phyloP scores from a whole-genome alignment of 2,888 invertebrate genomes.

The Nemoura dubitans region DNA sequence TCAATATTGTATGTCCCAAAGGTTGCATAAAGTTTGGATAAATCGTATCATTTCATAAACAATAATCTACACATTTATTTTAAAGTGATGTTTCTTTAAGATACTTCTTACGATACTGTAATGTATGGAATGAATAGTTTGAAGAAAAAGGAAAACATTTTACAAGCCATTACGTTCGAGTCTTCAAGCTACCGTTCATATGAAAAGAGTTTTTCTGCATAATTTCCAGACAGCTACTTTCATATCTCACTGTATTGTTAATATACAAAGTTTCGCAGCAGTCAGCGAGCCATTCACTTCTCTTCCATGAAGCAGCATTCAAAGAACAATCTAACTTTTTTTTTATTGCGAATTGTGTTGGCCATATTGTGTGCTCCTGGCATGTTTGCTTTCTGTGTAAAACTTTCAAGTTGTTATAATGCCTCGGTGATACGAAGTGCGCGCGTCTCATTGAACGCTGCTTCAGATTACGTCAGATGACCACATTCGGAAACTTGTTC shows the following conservation, averaged over 20 bases:
- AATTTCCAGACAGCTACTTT: constrained; percentile 12
- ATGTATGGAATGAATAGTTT: not conserved
- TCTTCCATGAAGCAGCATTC: not conserved
- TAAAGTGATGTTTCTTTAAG: not conserved
- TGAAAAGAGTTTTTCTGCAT: constrained; percentile 7
- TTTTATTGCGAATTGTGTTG: constrained; percentile 3
- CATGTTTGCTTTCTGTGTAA: not conserved
- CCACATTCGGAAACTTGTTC: not conserved
- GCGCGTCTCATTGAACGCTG: not conserved
- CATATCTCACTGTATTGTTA: constrained; percentile 12
- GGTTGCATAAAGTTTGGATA: not conserved
- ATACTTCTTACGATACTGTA: not conserved
- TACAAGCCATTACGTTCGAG: constrained; percentile 4
- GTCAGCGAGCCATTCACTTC: not conserved
- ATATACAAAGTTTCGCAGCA: not conserved
- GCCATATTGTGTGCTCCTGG: constrained; percentile 5
- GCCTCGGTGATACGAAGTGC: not conserved
- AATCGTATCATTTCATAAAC: not conserved
- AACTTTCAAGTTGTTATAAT: constrained; percentile 7
- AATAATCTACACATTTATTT: not conserved
- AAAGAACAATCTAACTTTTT: constrained; percentile 1
- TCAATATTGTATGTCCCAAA: not conserved
- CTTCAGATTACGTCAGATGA: not conserved
- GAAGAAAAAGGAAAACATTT: constrained; percentile 3
- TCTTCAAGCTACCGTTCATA: constrained; percentile 7